Evolutionary conservation across 2,113 vertebrate species (phyloP).

Genomic region (Pyxicephalus adspersus): DNA sequence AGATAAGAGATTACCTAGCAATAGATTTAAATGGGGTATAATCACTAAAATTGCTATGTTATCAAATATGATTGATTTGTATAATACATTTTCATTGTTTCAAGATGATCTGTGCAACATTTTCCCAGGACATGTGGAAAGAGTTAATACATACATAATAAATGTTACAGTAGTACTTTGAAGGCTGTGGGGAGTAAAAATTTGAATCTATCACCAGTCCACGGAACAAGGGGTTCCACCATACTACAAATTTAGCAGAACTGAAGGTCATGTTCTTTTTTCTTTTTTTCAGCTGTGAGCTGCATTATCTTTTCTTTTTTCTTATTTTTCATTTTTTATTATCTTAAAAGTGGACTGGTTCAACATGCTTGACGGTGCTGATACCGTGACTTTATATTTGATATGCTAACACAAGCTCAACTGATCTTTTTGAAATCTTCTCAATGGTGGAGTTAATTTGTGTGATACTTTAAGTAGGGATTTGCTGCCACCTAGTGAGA

Average conservation of each 20-base stretch:
- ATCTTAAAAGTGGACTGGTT: neutral
- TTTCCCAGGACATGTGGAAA: neutral
- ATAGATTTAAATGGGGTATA: too few species aligned
- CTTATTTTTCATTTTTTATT: neutral
- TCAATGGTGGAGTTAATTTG: too few species aligned
- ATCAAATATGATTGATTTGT: too few species aligned
- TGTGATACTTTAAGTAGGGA: neutral
- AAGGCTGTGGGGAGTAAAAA: neutral
- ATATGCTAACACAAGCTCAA: neutral
- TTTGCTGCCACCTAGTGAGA: conserved; percentile 23
- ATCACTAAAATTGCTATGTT: too few species aligned
- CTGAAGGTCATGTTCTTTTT: neutral
- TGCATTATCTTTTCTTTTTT: neutral
- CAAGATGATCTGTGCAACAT: too few species aligned
- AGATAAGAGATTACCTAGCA: too few species aligned
- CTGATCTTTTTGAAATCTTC: too few species aligned
- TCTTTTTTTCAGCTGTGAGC: neutral
- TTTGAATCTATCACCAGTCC: neutral
- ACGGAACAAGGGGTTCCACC: neutral
- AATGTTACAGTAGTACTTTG: neutral
- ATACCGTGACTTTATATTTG: conserved; percentile 14
- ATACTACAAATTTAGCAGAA: neutral
- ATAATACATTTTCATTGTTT: too few species aligned
- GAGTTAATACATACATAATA: neutral
- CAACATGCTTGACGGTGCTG: conserved; percentile 21